These are phyloP conservation scores for Alcedo atthis DNA, from an alignment of 2,797 vertebrate genomes.

Conservation along the genomic window DNA sequence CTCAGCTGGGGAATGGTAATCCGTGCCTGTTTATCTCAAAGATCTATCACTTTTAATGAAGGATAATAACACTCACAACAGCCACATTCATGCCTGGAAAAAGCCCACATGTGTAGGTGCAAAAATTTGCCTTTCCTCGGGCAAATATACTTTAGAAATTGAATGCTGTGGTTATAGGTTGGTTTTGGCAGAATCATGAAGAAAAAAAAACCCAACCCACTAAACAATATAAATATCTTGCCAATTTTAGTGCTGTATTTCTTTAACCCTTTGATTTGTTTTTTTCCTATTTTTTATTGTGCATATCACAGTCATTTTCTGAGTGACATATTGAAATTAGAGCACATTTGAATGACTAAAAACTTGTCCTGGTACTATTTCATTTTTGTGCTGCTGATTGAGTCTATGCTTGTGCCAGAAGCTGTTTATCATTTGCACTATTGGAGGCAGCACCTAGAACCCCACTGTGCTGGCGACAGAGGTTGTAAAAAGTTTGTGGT, in stretches of 20 bases:
- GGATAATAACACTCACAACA: slow-evolving; percentile 52
- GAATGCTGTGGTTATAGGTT: slow-evolving; percentile 40
- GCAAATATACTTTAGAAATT: slow-evolving; percentile 47
- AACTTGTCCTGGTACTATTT: background rate
- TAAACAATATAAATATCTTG: background rate
- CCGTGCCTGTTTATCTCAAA: slow-evolving; percentile 4
- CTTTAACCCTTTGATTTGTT: slow-evolving; percentile 43
- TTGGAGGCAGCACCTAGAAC: background rate
- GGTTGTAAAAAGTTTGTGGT: background rate
- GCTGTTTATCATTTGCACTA: background rate
- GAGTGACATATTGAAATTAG: background rate
- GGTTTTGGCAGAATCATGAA: slow-evolving; percentile 49
- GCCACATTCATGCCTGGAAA: slow-evolving; percentile 55
- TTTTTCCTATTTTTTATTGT: background rate
- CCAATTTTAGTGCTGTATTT: background rate
- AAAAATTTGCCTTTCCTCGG: slow-evolving; percentile 48
- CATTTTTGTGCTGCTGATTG: background rate
- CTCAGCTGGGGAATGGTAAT: slow-evolving; percentile 46
- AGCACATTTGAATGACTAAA: background rate
- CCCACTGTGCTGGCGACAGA: background rate
- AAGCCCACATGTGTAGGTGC: slow-evolving; percentile 45
- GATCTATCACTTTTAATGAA: slow-evolving; percentile 64
- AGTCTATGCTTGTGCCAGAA: background rate
- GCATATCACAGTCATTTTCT: background rate
- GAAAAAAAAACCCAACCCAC: background rate